A percentile compares a stretch with the other conserved stretches of the same genome.
phyloP scores from a whole-genome alignment of 92 coral and sea anemone species.

The Umimayanthus chanpuru region DNA sequence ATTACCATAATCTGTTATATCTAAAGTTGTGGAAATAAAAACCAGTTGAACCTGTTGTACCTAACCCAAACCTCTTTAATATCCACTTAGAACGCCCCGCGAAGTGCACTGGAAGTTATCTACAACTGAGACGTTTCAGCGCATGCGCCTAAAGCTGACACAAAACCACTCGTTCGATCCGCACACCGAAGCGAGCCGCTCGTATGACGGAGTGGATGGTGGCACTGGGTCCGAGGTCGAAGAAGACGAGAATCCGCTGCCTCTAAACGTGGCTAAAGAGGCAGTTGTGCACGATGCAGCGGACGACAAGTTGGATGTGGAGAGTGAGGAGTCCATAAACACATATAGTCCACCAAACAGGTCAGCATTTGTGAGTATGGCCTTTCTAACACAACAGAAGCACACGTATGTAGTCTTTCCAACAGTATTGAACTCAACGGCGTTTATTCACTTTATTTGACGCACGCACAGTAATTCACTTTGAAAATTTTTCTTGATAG shows the following conservation, averaged over 20 bases:
- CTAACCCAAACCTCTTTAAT: background rate
- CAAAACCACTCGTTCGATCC: constrained; percentile 83
- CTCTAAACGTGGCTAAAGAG: constrained; percentile 79
- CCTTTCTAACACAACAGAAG: too few relatives aligned
- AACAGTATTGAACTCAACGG: too few relatives aligned
- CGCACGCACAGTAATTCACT: too few relatives aligned
- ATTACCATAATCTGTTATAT: too few relatives aligned
- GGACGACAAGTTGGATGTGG: constrained; percentile 79
- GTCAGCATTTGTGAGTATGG: constrained; percentile 22
- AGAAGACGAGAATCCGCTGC: constrained; percentile 49
- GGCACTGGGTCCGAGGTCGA: constrained; percentile 43
- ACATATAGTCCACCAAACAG: constrained; percentile 69
- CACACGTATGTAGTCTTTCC: too few relatives aligned
- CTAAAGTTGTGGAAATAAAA: too few relatives aligned
- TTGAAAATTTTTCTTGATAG: too few relatives aligned
- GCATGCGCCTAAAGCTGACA: constrained; percentile 94
- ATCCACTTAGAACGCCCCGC: constrained; percentile 58
- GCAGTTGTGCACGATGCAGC: constrained; percentile 74
- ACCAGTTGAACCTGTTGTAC: background rate
- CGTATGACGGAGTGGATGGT: constrained; percentile 71
- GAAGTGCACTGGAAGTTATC: constrained; percentile 91
- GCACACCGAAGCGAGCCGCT: constrained; percentile 87
- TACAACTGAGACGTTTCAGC: constrained; percentile 86
- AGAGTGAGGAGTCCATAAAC: constrained; percentile 62
- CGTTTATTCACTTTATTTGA: too few relatives aligned